phyloP scores from a whole-genome alignment of 2,888 invertebrate genomes.

The Drosophila heteroneura region DNA sequence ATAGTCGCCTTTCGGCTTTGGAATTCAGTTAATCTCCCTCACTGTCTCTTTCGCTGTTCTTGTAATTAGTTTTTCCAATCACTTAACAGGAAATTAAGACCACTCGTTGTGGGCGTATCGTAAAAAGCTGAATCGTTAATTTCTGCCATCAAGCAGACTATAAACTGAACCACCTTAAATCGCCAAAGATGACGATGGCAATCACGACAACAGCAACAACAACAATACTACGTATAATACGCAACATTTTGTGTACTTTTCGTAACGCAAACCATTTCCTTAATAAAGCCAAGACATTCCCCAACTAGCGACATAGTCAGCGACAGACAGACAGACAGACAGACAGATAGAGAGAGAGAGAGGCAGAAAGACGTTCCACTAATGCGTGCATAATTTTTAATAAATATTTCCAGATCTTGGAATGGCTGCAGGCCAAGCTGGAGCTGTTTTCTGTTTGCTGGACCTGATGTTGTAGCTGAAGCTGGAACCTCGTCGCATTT shows the following conservation, averaged over 20 bases:
- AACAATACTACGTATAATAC: constrained; percentile 51
- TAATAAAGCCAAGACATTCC: constrained; percentile 59
- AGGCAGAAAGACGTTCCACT: constrained; percentile 48
- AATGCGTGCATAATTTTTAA: constrained; percentile 82
- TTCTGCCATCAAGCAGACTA: constrained; percentile 63
- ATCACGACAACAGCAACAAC: constrained; percentile 37
- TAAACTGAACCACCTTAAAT: constrained; percentile 62
- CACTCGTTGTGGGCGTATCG: constrained; percentile 61
- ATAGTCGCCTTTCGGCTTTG: background rate
- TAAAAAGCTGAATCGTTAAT: constrained; percentile 55
- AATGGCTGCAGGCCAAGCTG: constrained; percentile 48
- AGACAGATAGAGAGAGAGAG: background rate
- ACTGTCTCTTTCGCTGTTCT: background rate
- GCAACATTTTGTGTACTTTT: constrained; percentile 74
- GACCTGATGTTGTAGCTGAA: background rate
- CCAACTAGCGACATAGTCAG: constrained; percentile 15
- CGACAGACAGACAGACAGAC: background rate
- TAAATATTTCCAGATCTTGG: constrained; percentile 77
- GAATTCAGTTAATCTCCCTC: background rate
- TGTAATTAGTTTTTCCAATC: constrained; percentile 68
- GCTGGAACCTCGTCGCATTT: background rate
- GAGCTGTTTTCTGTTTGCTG: background rate
- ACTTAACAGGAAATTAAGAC: constrained; percentile 68
- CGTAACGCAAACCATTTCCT: constrained; percentile 73
- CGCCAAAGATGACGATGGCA: constrained; percentile 25